A percentile compares a stretch with the other conserved stretches of the same genome.
Evolutionary conservation across 2,888 invertebrate genomes (phyloP).

Genomic region (Zygothrica quintamaculata): DNA sequence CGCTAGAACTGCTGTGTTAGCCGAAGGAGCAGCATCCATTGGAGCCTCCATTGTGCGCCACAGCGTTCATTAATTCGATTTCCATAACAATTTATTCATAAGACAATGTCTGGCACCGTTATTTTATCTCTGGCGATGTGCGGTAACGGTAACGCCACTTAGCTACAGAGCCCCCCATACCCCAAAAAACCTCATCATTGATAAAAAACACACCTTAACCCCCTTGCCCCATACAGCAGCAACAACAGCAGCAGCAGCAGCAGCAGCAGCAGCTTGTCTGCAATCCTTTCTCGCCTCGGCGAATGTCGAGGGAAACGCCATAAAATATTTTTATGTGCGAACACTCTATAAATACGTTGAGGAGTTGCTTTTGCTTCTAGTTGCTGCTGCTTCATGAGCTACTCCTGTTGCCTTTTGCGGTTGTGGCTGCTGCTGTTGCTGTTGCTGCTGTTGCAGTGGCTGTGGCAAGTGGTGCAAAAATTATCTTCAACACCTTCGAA

Average conservation of each 20-base stretch:
- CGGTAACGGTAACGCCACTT: constrained; percentile 83
- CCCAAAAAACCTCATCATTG: constrained; percentile 4
- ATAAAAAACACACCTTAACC: background rate
- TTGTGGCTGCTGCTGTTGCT: constrained; percentile 28
- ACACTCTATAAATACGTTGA: constrained; percentile 76
- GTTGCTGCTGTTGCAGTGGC: constrained; percentile 28
- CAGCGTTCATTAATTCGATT: constrained; percentile 85
- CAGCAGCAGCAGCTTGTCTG: constrained; percentile 54
- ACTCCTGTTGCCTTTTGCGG: constrained; percentile 56
- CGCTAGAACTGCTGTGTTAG: constrained; percentile 33
- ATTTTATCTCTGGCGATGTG: constrained; percentile 83
- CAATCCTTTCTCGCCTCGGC: constrained; percentile 71
- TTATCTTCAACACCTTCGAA: constrained; percentile 84
- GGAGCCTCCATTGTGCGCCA: constrained; percentile 75
- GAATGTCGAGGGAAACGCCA: constrained; percentile 63
- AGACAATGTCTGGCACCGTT: constrained; percentile 85
- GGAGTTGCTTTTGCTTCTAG: constrained; percentile 29
- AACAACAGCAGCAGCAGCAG: background rate
- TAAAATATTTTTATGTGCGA: constrained; percentile 82
- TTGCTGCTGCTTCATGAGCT: constrained; percentile 8
- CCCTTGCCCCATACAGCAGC: background rate
- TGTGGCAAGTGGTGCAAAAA: constrained; percentile 78
- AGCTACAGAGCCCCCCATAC: constrained; percentile 53
- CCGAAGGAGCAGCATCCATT: constrained; percentile 28
- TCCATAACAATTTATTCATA: constrained; percentile 85